Conservation (phyloP, 2,797 vertebrate species). For the Alauda arvensis region DNA sequence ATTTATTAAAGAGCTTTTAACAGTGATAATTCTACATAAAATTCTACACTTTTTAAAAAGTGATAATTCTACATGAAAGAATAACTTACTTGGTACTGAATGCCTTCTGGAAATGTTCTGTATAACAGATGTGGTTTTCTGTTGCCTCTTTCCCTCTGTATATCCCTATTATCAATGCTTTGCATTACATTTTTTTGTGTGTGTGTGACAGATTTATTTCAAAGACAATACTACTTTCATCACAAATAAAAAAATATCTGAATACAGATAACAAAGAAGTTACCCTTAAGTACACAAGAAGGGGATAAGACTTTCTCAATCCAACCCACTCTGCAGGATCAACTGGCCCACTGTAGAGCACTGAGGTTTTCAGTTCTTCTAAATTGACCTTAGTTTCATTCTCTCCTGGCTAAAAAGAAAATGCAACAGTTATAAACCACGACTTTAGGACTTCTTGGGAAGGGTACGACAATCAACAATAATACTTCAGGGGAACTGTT, state of each 20-base stretch:
- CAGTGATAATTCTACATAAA: neutral
- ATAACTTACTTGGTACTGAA: neutral
- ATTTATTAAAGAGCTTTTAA: neutral
- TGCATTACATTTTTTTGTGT: neutral
- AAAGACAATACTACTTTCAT: neutral
- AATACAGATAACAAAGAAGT: conserved; percentile 26
- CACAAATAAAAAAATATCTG: neutral
- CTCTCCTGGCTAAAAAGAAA: conserved; percentile 73
- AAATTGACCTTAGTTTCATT: conserved; percentile 61
- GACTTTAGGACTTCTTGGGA: neutral
- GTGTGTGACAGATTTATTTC: neutral
- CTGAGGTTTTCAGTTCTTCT: conserved; percentile 66
- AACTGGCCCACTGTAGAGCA: conserved; percentile 77
- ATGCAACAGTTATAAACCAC: neutral
- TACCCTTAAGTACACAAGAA: conserved; percentile 90
- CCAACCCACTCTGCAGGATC: conserved; percentile 94
- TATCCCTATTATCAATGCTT: neutral
- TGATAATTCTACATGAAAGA: neutral
- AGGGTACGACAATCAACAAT: neutral
- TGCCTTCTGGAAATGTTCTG: neutral
- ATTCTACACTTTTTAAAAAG: neutral
- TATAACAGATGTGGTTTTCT: neutral
- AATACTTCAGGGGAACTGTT: neutral
- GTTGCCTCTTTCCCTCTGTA: neutral
- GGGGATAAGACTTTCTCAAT: conserved; percentile 75